These are phyloP conservation scores for Platycercus adscitus DNA, from an alignment of 2,113 vertebrate species.

Conservation along the genomic window DNA sequence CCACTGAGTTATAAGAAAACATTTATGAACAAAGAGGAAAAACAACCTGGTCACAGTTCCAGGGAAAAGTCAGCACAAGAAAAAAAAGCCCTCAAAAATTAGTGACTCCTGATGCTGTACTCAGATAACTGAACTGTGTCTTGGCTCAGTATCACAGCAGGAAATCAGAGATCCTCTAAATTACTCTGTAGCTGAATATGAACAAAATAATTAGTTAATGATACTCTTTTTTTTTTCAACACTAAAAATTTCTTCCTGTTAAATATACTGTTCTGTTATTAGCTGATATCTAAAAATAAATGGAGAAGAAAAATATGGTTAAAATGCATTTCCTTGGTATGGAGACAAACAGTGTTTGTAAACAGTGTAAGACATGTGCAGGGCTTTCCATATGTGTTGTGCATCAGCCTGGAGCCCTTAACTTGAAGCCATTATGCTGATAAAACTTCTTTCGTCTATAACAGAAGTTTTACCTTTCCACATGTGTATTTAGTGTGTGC, in stretches of 20 bases:
- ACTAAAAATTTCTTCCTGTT: neutral
- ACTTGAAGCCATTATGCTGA: neutral
- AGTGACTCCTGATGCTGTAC: neutral
- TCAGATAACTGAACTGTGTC: neutral
- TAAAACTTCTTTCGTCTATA: neutral
- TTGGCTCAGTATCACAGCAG: neutral
- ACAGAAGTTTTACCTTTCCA: constrained; percentile 29
- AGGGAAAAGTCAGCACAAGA: neutral
- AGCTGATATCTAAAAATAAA: neutral
- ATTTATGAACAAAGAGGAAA: neutral
- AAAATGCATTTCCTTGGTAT: neutral
- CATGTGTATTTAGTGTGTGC: neutral
- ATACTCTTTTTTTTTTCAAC: neutral
- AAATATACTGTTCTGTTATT: neutral
- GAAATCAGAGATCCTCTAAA: constrained; percentile 15
- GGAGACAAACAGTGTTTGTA: neutral
- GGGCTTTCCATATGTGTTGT: neutral
- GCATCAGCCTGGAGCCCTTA: neutral
- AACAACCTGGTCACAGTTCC: neutral
- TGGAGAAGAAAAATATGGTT: neutral
- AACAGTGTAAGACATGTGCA: neutral
- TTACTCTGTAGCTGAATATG: neutral
- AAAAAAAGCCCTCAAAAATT: neutral
- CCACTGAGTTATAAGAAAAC: neutral
- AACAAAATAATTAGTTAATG: neutral